Conservation (phyloP, 2,888 invertebrate genomes). For the Acronicta aceris region DNA sequence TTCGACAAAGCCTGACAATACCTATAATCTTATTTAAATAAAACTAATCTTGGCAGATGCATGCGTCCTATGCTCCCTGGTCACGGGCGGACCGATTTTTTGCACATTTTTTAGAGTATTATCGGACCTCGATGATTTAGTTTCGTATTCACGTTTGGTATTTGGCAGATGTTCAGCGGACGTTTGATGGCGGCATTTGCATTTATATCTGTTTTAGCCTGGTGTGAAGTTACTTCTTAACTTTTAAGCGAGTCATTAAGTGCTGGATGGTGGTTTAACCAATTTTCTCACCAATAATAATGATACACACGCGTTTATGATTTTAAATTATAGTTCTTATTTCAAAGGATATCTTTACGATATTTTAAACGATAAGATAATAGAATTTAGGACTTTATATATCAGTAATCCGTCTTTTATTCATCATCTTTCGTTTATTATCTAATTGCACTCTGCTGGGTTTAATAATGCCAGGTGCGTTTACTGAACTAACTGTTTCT, state of each 20-base stretch:
- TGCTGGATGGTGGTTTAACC: slow-evolving; percentile 12
- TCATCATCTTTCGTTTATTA: background rate
- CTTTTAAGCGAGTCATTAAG: slow-evolving; percentile 23
- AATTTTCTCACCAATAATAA: slow-evolving; percentile 10
- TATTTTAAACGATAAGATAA: too few relatives aligned
- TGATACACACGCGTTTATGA: background rate
- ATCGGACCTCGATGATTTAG: slow-evolving; percentile 54
- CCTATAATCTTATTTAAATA: slow-evolving; percentile 20
- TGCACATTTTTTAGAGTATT: slow-evolving; percentile 46
- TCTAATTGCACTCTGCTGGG: background rate
- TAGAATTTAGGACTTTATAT: background rate
- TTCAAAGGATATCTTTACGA: background rate
- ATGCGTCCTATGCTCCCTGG: slow-evolving; percentile 33
- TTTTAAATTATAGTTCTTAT: background rate
- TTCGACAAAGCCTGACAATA: background rate
- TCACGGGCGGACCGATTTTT: slow-evolving; percentile 48
- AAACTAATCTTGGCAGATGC: slow-evolving; percentile 36
- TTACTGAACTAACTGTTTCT: background rate
- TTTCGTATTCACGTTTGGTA: slow-evolving; percentile 54
- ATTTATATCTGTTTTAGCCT: slow-evolving; percentile 44
- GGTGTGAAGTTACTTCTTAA: slow-evolving; percentile 33
- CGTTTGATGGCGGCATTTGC: slow-evolving; percentile 49
- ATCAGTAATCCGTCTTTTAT: background rate
- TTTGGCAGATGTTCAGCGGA: slow-evolving; percentile 62
- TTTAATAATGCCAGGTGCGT: background rate